Evolutionary conservation across 2,888 invertebrate species (phyloP), one percentile per base, ranked within the genome.

Genomic region (Gisinianus flammeolus): DNA sequence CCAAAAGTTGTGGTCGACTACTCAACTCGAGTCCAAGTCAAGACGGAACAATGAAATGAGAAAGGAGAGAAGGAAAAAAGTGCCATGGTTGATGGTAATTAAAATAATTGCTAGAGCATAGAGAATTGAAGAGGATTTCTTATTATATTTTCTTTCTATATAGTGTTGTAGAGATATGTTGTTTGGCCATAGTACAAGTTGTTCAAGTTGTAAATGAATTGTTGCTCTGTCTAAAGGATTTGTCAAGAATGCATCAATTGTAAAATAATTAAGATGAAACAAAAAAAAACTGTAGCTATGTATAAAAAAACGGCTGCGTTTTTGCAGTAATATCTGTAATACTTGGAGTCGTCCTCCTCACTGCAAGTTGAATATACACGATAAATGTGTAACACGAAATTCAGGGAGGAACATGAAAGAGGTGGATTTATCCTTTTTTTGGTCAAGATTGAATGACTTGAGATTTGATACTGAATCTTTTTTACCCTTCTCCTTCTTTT

Each of bases 361-460:
- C n/a, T n/a, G n/a, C n/a, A n/a, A n/a, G n/a, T n/a, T n/a, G n/a
- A n/a, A n/a, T n/a, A n/a, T n/a, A n/a, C n/a, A n/a, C n/a, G n/a
- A n/a, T n/a, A n/a, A n/a, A n/a, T n/a, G n/a, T n/a, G n/a, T n/a
- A n/a, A n/a, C n/a, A n/a, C n/a, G n/a, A n/a, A n/a, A n/a, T n/a
- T n/a, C n/a, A 33, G 33, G 31, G 68, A 1, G 68, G 31, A 68
- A 68, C 68, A 68, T 33, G 68, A 68, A 68, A 68, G 33, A 68
- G 68, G 68, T 68, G 68, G 68, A 68, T 33, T 68, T 33, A 4
- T 68, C 68, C 33, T 35, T 68, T 35, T 8, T 30, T 22, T n/a
- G n/a, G 22, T 30, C 12, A 33, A 35, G 33, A 68, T 35, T 68
- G 68, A 33, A 28, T 31, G 68, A 30, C 68, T 68, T 35, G 24